Evolutionary conservation across 2,797 vertebrate genomes (phyloP), one percentile per base, ranked within the genome.

Genomic region (Cuculus canorus): DNA sequence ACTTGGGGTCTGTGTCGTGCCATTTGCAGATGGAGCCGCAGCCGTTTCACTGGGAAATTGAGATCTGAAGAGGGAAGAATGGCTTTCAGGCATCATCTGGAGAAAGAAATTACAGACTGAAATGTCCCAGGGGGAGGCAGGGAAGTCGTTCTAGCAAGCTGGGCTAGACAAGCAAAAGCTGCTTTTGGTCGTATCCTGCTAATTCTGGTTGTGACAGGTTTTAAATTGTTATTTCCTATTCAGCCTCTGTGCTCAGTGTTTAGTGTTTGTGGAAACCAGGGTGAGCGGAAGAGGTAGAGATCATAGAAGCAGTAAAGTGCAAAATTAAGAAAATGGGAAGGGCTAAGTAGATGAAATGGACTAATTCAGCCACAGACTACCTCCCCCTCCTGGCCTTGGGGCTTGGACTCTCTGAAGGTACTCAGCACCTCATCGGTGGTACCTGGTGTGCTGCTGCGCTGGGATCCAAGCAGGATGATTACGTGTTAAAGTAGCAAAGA

Each of bases 41-140:
- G 93, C 63, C 52, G 82, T 59, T 89, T 86, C 85, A 78, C 54
- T 39, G 33, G 53, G 24, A 85, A 92, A 4, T 25, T 6, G 10
- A 86, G 76, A 90, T 76, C 48, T 71, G 71, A 87, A 91, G 85
- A 87, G 75, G 54, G 93, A 92, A 86, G 37, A 71, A 81, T 57
- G 35, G 68, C 63, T 92, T 86, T 92, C 64, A 82, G 64, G 53
- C 78, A 41, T 93, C 81, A 95, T 89, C 61, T 90, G 95, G 91
- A 83, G 82, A 73, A 88, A 83, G 75, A 93, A 95, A 52, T 71
- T 89, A 76, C 28, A 79, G 73, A 57, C 56, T 59, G 52, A 56
- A 86, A 65, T 28, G 22, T 72, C 82, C 45, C 4, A 11, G 57
- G 24, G 25, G 17, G 61, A 56, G 68, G 68, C 32, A 60, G 33